Evolutionary conservation across 2,888 invertebrate genomes (phyloP), one percentile per base, ranked within the genome.

Genomic region (Drosophila prolongata): DNA sequence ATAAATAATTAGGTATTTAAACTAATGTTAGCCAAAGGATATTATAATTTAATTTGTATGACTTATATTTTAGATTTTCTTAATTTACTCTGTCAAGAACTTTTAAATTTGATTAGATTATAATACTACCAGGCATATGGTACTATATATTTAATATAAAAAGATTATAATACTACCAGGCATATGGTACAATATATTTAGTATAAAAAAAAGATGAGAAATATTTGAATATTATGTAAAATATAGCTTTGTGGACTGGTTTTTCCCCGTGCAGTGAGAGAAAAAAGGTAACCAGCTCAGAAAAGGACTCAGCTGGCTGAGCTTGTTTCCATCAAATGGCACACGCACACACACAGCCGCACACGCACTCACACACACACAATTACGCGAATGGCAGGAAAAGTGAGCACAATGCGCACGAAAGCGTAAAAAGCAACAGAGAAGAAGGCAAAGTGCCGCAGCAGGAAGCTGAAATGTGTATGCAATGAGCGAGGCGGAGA

Each of bases 381-480:
- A 83, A 86, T 88, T 86, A 83, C 76, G 62, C 75, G 87, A 83
- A 86, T 86, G 83, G 82, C 87, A 86, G 87, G 76, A 82, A 83
- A 76, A 77, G 89, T 83, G 83, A 79, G 77, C 76, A 83, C 75
- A 83, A 88, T 86, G 78, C 86, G 83, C 88, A 80, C 71, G 77
- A 83, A 87, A 75, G 87, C 87, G 70, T 80, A 80, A 78, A 80
- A 85, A 78, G 74, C 74, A 64, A 70, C 68, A 58, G 43, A 64
- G 49, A 64, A 38, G 49, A 64, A 38, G 49, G 65, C 47, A 67
- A 67, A 67, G 66, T 66, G 68, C 66, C 68, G 43, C 55, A 68
- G 66, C 35, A 64, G 50, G 60, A 55, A 62, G 60, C 53, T 56
- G 46, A 65, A 84, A 83, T 72, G 87, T 78, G 76, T 73, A 64